Evolutionary conservation across 2,888 invertebrate species (phyloP).

Genomic region (Dyspetes luteomarginatus): DNA sequence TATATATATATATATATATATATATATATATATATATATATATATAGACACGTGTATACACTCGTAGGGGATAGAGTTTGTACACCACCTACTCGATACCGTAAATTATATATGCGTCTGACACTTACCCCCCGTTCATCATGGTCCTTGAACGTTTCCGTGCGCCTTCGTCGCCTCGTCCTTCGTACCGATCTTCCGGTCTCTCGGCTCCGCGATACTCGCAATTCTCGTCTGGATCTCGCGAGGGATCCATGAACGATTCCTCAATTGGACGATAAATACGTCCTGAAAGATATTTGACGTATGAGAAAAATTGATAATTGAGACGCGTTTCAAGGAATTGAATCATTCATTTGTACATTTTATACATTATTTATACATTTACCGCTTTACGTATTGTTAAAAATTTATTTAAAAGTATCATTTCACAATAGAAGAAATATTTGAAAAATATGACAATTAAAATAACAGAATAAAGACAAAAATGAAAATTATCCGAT

Average conservation of each 20-base stretch:
- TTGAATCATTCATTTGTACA: background rate
- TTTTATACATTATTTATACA: too few relatives aligned
- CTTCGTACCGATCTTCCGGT: conserved; percentile 62
- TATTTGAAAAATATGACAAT: too few relatives aligned
- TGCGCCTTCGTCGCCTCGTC: conserved; percentile 50
- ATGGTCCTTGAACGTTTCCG: conserved; percentile 64
- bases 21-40: background rate
- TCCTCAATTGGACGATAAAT: conserved; percentile 39
- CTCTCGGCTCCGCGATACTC: conserved; percentile 24
- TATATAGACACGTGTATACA: background rate
- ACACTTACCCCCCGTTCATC: conserved; percentile 61
- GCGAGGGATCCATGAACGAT: conserved; percentile 41
- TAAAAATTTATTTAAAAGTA: too few relatives aligned
- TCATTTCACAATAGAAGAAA: too few relatives aligned
- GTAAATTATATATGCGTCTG: conserved; percentile 58
- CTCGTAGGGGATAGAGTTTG: background rate
- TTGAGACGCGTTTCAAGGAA: background rate
- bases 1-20: background rate
- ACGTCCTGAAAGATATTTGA: background rate
- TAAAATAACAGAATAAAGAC: too few relatives aligned
- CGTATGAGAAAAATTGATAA: background rate
- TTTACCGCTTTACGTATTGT: too few relatives aligned
- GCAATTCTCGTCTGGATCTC: conserved; percentile 35
- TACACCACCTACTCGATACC: conserved; percentile 56
- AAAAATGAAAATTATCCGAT: too few relatives aligned